Base-by-base conservation (phyloP, 1,140 invertebrate species). In the Polypedilum pembai region DNA sequence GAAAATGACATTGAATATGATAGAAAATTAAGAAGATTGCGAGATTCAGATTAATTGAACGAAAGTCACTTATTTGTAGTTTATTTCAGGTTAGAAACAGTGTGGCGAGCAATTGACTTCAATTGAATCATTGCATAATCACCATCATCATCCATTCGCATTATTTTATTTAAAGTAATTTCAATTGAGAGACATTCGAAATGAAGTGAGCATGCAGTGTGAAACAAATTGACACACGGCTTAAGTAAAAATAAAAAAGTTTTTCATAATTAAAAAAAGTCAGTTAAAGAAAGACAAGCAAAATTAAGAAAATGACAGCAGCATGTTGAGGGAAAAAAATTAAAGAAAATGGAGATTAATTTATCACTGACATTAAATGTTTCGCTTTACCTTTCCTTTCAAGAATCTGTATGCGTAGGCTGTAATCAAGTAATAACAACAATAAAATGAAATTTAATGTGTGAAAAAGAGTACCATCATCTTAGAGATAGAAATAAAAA, bases 1-100 rank as follows among this genome's bases (percentile, higher is more conserved):
- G 24, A 69, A 69, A 69, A 69, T 69, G 65, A 69, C 65, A 69
- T 69, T 69, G 65, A 69, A 69, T 18, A 69, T 69, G 10, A 69
- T 18, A 69, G 18, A 69, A 69, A 69, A 20, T 17, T 66, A 20
- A 66, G n/a, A 69, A 56, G 24, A 33, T 33, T 33, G 24, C 24
- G n/a, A 56, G 45, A 69, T 69, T 69, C 65, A 69, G 65, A 69
- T 69, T 69, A 69, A 69, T 69, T 69, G 65, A 69, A 18, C 12
- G n/a, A n/a, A 56, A 56, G 45, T 56, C 10, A 18, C 63, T 33
- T 33, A 33, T 20, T 69, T 69, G 65, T 7, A 69, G 17, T 33
- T 33, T 33, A 33, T 3, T 33, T 33, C 24, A 33, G 24, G 24
- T 3, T 33, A 33, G 24, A 33, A 33, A 33, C 24, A 33, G 24